Conservation (phyloP, 2,888 invertebrate genomes). For the Elysia crispata region DNA sequence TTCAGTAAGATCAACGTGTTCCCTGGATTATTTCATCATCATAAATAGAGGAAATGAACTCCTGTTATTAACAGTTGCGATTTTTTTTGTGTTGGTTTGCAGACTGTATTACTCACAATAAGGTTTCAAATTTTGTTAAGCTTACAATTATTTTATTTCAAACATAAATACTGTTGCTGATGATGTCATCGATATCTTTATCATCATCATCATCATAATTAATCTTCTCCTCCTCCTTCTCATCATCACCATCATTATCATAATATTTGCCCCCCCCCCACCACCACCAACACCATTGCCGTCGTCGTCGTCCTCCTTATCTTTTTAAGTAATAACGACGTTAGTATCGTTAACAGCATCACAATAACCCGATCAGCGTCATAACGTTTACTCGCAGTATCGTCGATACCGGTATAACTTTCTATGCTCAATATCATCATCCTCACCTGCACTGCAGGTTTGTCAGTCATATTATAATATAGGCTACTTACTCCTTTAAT, state of each 20-base stretch:
- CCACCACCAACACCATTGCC: not conserved
- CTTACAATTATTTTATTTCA: no score
- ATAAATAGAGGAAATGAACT: not conserved
- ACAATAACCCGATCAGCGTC: no score
- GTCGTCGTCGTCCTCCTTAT: not conserved
- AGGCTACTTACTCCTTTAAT: no score
- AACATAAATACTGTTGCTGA: slow-evolving; percentile 15
- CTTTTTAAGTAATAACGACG: no score
- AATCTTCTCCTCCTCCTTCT: not conserved
- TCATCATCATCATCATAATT: slow-evolving; percentile 36
- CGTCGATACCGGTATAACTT: no score
- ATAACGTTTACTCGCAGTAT: no score
- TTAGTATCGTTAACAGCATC: no score
- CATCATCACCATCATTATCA: not conserved
- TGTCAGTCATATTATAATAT: no score
- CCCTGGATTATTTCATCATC: not conserved
- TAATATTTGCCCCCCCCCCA: not conserved
- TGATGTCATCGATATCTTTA: slow-evolving; percentile 24
- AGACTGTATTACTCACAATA: not conserved
- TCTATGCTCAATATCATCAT: no score
- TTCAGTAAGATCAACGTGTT: no score
- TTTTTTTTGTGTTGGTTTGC: not conserved
- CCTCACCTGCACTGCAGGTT: no score
- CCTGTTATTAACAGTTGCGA: not conserved
- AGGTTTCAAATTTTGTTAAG: not conserved